Evolutionary conservation across 2,888 invertebrate species (phyloP), one percentile per base, ranked within the genome.

Genomic region (Brenthis hecate): DNA sequence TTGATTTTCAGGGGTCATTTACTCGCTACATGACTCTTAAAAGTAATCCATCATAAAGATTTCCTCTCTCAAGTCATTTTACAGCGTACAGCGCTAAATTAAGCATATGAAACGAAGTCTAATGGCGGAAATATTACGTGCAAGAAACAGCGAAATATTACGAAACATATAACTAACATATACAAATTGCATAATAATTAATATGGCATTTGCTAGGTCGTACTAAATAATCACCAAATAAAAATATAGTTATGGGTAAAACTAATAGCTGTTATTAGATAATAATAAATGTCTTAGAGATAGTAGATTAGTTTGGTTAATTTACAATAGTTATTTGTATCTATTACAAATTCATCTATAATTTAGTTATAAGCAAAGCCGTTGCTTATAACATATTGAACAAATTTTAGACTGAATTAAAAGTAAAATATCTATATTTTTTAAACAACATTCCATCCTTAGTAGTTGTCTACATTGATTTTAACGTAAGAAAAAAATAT

Each of bases 181-280:
- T 71, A 68, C 55, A 68, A 68, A 65, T 71, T 68, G 58, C 68
- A 60, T 68, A 71, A 71, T 19, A 19, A 19, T 19, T 19, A 19
- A 19, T 55, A 84, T 85, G 85, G 85, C 86, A 81, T 77, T 57
- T 51, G 19, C n/a, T 19, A 65, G 19, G n/a, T 51, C 48, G 16
- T 64, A 47, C 55, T 48, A 56, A 55, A 55, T 64, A 55, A 23
- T 48, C 23, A 48, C 47, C 43, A 47, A 14, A 43, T n/a, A n/a
- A n/a, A n/a, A n/a, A n/a, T 19, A 19, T 43, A 62, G 36, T 62
- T 53, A 43, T 16, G 51, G 8, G 53, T 53, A 53, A 19, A 61
- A 62, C 51, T 54, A 62, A 62, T 43, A 36, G 19, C 53, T 2
- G 43, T 19, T 19, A 43, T 62, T 51, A 62, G 62, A 6, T 54